A percentile compares a stretch with the other conserved stretches of the same genome.
Evolutionary conservation across 2,888 invertebrate species (phyloP).

Genomic region (Volucella bombylans): DNA sequence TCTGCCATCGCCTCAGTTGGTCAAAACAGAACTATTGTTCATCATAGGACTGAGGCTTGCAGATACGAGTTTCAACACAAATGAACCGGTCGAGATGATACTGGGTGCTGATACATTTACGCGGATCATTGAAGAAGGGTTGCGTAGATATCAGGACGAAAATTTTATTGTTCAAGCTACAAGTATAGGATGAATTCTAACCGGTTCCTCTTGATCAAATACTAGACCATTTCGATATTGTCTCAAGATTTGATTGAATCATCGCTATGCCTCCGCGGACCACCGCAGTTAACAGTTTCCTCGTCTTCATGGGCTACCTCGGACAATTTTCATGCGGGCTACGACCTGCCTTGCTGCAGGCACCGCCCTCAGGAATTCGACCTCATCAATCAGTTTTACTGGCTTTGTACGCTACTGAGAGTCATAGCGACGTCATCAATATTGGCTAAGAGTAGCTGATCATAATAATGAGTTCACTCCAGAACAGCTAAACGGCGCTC

Average conservation of each 20-base stretch:
- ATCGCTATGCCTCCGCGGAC: too few species aligned
- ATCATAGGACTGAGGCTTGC: too few species aligned
- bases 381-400: neutral
- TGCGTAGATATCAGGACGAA: too few species aligned
- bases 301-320: too few species aligned
- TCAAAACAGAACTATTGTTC: neutral
- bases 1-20: slow-evolving; percentile 8
- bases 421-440: neutral
- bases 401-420: neutral
- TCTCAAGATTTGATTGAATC: too few species aligned
- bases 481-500: neutral
- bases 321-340: too few species aligned
- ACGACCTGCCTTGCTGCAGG: too few species aligned
- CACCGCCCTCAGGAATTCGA: too few species aligned
- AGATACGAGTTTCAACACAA: neutral
- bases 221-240: neutral
- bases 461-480: neutral
- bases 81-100: neutral
- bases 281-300: too few species aligned
- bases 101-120: neutral
- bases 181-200: neutral
- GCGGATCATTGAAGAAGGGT: too few species aligned
- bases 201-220: neutral
- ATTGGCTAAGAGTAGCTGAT: neutral
- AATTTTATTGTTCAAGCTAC: neutral